Evolutionary conservation across 2,797 vertebrate species (phyloP), one percentile per base, ranked within the genome.

Genomic region (Syncerus caffer): DNA sequence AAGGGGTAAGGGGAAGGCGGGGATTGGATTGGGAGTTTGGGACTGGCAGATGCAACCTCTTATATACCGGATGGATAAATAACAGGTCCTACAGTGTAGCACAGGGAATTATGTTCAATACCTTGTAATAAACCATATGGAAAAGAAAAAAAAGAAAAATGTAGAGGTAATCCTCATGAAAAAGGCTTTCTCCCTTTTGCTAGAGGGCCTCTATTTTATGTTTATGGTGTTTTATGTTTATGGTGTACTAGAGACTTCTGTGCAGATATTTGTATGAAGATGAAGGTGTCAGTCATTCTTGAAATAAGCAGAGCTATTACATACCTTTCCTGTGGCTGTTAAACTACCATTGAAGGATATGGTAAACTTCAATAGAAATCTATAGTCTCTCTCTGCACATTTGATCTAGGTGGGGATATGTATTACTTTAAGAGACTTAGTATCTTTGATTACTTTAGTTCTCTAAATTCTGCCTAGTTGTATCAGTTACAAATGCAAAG

Each of bases 341-440:
- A 13, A 84, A 29, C 57, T 91, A 12, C 58, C 53, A 45, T 8
- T 93, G 53, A 95, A 87, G 51, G 79, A 6, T 38, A 29, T n/a
- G n/a, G 78, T 92, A 64, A 84, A 86, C 88, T 79, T 83, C 38
- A 74, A 2, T 53, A 42, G 84, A 90, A 94, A 74, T 62, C 15
- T 45, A 27, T 7, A 5, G 85, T 58, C 34, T 38, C 7, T 90
- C 96, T 74, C 45, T 93, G 62, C 45, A 86, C 60, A 80, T 83
- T 53, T 11, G 19, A 51, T 47, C 55, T 27, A 15, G 12, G 7
- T 57, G 58, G 55, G n/a, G 21, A 71, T 51, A 71, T 47, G 25
- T 91, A 42, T 84, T 97, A 60, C 62, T 50, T 95, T 85, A 53
- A 57, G 34, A 90, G 83, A 95, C 45, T 93, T 89, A 34, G 4